A percentile compares a stretch with the other conserved stretches of the same genome.
phyloP scores from a whole-genome alignment of 2,113 vertebrate genomes.

The Rutilus rutilus region DNA sequence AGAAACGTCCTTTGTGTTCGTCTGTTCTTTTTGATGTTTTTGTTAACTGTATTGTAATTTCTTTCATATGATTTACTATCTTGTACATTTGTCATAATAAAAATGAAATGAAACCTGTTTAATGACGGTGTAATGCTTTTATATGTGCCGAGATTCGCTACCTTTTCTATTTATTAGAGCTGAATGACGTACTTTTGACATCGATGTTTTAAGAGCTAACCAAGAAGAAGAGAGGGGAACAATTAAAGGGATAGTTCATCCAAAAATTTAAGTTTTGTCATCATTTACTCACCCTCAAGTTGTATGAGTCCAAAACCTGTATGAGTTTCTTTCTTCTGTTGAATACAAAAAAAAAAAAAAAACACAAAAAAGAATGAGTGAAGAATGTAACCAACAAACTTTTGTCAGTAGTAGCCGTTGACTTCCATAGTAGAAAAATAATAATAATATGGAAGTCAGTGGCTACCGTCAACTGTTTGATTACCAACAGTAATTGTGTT shows the following conservation, averaged over 20 bases:
- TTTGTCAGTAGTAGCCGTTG: too few species aligned
- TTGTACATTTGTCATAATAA: conserved; percentile 99
- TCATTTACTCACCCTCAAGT: too few species aligned
- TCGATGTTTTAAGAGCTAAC: background rate
- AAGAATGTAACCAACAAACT: too few species aligned
- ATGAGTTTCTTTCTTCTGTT: too few species aligned
- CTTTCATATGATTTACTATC: conserved; percentile 91
- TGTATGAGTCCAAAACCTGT: too few species aligned
- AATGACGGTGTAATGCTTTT: conserved; percentile 60
- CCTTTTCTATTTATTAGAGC: background rate
- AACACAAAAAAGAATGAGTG: too few species aligned
- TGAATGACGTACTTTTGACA: background rate
- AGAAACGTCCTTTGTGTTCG: conserved; percentile 77
- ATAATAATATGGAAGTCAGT: too few species aligned
- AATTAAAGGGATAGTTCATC: background rate
- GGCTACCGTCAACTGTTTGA: too few species aligned
- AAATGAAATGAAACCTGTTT: conserved; percentile 54
- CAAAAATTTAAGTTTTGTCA: too few species aligned
- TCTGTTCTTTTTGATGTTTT: conserved; percentile 83
- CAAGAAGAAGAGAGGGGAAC: background rate
- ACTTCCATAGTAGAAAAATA: too few species aligned
- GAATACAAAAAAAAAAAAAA: too few species aligned
- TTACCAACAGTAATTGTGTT: too few species aligned
- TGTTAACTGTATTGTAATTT: conserved; percentile 88
- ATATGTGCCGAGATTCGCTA: background rate